Evolutionary conservation across 1,140 invertebrate species (phyloP).

Genomic region (Pseudomyrmex sp.): DNA sequence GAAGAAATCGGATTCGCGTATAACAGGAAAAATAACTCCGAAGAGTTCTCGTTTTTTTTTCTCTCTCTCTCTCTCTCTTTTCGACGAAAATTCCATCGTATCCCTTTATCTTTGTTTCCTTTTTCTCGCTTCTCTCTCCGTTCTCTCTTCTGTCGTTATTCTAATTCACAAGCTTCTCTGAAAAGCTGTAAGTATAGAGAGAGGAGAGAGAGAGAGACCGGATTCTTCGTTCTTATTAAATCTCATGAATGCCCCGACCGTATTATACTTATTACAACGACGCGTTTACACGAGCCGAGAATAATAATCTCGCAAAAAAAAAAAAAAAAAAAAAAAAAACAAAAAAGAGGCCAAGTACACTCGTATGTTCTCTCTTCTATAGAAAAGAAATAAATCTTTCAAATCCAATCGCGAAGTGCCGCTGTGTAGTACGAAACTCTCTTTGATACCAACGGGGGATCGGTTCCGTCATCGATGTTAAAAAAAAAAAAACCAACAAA

Average conservation of each 20-base stretch:
- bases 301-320: not conserved
- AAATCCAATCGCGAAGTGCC: too few species aligned
- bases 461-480: too few species aligned
- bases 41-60: not conserved
- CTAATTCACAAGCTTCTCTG: conserved; percentile 1
- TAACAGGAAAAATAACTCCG: conserved; percentile 42
- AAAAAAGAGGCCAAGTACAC: too few species aligned
- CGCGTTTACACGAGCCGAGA: not conserved
- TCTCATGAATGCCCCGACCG: not conserved
- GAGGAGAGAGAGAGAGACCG: not conserved
- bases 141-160: conserved; percentile 13
- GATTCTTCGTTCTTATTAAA: conserved; percentile 28
- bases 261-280: conserved; percentile 22
- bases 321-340: not conserved
- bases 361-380: too few species aligned
- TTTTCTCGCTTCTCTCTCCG: not conserved
- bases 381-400: too few species aligned
- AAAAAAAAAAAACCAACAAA: too few species aligned
- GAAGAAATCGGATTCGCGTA: conserved; percentile 65
- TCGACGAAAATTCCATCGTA: conserved; percentile 4
- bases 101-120: not conserved
- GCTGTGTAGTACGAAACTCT: too few species aligned
- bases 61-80: not conserved
- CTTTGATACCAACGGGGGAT: too few species aligned
- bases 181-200: not conserved